Evolutionary conservation across 2,888 invertebrate species (phyloP).

Genomic region (Sepioteuthis lessoniana): DNA sequence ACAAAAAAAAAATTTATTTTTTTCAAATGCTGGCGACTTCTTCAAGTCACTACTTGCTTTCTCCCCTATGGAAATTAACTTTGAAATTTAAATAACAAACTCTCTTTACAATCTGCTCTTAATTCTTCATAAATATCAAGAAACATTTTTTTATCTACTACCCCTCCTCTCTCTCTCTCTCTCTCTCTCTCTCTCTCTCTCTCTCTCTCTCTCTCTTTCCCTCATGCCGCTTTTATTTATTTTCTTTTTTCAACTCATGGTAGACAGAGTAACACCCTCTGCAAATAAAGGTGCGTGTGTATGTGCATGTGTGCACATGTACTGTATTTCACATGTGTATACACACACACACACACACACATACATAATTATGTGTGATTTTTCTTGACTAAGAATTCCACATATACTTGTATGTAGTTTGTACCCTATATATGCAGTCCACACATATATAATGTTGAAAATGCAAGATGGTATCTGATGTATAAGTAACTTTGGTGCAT

Average conservation of each 20-base stretch:
- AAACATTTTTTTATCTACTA: no score
- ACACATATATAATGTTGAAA: not conserved
- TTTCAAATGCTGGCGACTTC: not conserved
- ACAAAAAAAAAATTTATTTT: not conserved
- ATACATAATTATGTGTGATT: not conserved
- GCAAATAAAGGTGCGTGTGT: not conserved
- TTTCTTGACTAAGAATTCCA: not conserved
- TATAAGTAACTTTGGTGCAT: not conserved
- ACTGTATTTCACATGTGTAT: not conserved
- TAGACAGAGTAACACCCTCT: not conserved
- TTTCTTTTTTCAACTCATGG: not conserved
- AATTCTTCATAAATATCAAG: no score
- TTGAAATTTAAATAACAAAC: no score
- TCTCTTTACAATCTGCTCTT: no score
- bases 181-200: no score
- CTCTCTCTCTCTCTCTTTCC: no score
- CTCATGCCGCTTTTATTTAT: no score
- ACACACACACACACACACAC: not conserved
- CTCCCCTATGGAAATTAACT: no score
- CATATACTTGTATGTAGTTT: not conserved
- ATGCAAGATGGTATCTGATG: constrained; percentile 9
- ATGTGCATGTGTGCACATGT: not conserved
- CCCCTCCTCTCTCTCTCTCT: no score
- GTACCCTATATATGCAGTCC: not conserved
- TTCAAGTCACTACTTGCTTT: not conserved